A percentile compares a stretch with the other conserved stretches of the same genome.
Conservation (phyloP, 2,113 vertebrate genomes). For the Dipodomys spectabilis region DNA sequence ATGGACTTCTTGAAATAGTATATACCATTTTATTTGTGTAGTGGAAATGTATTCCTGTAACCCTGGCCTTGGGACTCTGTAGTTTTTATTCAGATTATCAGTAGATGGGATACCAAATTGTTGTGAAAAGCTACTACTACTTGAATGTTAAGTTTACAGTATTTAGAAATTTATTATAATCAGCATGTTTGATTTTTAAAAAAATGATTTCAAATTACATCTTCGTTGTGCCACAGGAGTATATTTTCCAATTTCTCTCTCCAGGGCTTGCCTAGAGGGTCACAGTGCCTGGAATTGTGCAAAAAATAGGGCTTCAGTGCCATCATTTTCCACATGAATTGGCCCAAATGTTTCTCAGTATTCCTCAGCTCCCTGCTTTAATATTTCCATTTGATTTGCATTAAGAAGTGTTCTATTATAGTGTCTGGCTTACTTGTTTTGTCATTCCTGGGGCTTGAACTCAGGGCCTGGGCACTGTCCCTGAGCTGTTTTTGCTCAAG, state of each 20-base stretch:
- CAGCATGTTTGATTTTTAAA: not conserved
- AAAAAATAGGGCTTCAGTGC: not conserved
- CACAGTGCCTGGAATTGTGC: not conserved
- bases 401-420: not conserved
- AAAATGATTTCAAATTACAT: not conserved
- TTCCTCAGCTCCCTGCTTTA: not conserved
- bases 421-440: not conserved
- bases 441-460: too few species aligned
- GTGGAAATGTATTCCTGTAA: not conserved
- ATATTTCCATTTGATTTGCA: not conserved
- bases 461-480: too few species aligned
- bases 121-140: conserved; percentile 5
- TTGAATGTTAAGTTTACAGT: not conserved
- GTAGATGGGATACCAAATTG: not conserved
- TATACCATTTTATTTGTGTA: not conserved
- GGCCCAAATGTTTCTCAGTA: not conserved
- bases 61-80: not conserved
- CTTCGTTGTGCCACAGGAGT: conserved; percentile 16
- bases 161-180: not conserved
- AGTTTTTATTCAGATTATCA: conserved; percentile 40
- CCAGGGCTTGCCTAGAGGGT: too few species aligned
- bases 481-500: not conserved
- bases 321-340: conserved; percentile 23
- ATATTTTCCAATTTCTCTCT: not conserved
- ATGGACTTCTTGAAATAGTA: conserved; percentile 11